Evolutionary conservation across 35 echinoderm and acorn worm species (phyloP).

Genomic region (Ophiothrix spiculata): DNA sequence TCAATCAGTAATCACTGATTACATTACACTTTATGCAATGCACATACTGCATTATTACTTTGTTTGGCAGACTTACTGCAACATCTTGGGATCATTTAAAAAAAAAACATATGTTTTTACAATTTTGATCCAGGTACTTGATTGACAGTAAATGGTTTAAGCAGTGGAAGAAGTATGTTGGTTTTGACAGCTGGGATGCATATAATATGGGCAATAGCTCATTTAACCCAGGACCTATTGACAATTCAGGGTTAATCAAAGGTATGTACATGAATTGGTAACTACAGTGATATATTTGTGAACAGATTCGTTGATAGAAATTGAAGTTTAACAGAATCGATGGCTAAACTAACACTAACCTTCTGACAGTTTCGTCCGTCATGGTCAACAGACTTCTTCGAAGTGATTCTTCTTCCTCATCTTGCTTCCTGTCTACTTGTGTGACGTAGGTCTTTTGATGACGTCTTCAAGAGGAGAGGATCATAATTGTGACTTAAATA

Average conservation of each 20-base stretch:
- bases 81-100: neutral
- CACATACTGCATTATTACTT: neutral
- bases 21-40: neutral
- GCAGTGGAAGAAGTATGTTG: slow-evolving; percentile 99
- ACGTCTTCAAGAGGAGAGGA: no score
- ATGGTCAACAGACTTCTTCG: no score
- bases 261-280: no score
- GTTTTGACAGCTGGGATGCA: slow-evolving; percentile 93
- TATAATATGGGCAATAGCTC: slow-evolving; percentile 80
- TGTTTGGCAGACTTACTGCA: neutral
- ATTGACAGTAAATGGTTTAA: slow-evolving; percentile 98
- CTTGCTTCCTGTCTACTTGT: no score
- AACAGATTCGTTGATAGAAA: no score
- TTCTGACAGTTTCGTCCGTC: no score
- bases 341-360: no score
- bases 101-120: neutral
- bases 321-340: no score
- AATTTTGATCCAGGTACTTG: slow-evolving; percentile 57
- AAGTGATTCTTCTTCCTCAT: no score
- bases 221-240: slow-evolving; percentile 81
- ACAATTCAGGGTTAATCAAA: slow-evolving; percentile 89
- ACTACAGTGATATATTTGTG: no score
- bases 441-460: no score
- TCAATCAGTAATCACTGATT: neutral
- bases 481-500: no score